phyloP scores from a whole-genome alignment of 2,797 vertebrate genomes.

The Peromyscus attwateri region DNA sequence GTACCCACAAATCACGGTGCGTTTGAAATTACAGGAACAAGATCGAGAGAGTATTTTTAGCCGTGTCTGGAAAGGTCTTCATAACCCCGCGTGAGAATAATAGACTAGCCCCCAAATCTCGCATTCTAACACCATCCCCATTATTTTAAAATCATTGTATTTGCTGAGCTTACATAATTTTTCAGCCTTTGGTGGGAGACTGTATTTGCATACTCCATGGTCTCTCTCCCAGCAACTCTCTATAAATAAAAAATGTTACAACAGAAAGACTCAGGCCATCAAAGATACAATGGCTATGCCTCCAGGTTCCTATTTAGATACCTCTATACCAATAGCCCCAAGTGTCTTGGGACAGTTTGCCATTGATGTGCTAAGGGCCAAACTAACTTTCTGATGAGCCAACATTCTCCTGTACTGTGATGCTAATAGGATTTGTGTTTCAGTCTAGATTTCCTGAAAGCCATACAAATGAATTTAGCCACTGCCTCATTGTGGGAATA shows the following conservation, averaged over 20 bases:
- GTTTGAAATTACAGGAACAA: conserved; percentile 79
- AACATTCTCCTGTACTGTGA: conserved; percentile 46
- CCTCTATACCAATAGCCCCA: conserved; percentile 54
- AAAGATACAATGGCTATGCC: not conserved
- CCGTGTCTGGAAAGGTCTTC: conserved; percentile 71
- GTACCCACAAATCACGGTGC: conserved; percentile 78
- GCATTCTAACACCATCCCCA: conserved; percentile 65
- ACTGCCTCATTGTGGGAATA: conserved; percentile 74
- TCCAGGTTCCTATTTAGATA: conserved; percentile 64
- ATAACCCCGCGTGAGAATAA: conserved; percentile 73
- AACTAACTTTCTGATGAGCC: conserved; percentile 61
- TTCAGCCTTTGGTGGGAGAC: conserved; percentile 51
- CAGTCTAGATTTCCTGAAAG: conserved; percentile 78
- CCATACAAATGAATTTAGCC: conserved; percentile 76
- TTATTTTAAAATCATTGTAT: conserved; percentile 78
- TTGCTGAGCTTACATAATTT: conserved; percentile 72
- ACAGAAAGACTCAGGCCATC: conserved; percentile 41
- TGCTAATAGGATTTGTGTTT: conserved; percentile 79
- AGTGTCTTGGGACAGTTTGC: conserved; percentile 52
- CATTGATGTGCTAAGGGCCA: conserved; percentile 51
- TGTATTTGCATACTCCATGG: conserved; percentile 64
- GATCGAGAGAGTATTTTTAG: conserved; percentile 72
- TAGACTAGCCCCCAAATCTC: conserved; percentile 63
- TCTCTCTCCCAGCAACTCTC: conserved; percentile 44
- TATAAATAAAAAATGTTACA: conserved; percentile 79